Evolutionary conservation across 92 coral and sea anemone genomes (phyloP).

Genomic region (Siderastrea radians): DNA sequence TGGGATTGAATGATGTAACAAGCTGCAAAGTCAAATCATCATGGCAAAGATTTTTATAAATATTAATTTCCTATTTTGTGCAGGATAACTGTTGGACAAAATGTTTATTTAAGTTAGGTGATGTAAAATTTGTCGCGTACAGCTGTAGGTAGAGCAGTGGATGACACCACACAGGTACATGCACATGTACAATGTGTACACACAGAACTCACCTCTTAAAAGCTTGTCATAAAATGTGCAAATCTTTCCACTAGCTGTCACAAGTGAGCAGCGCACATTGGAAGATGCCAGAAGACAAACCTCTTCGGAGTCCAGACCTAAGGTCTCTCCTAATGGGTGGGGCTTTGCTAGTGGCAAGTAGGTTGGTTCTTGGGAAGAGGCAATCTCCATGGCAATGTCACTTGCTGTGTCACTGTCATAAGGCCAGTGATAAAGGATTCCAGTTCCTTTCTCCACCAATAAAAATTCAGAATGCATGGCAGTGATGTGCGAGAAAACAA

Average conservation of each 20-base stretch:
- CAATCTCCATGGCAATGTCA: slow-evolving; percentile 61
- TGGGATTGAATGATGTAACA: no score
- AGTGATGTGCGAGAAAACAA: slow-evolving; percentile 77
- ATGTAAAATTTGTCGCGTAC: no score
- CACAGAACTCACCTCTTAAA: slow-evolving; percentile 73
- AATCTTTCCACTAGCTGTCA: slow-evolving; percentile 87
- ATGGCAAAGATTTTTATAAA: no score
- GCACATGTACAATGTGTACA: neutral
- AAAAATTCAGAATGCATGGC: slow-evolving; percentile 88
- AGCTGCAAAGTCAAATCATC: no score
- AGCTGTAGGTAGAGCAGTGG: no score
- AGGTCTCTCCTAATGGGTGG: slow-evolving; percentile 70
- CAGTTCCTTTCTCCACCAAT: slow-evolving; percentile 82
- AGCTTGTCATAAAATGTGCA: slow-evolving; percentile 92
- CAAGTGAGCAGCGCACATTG: slow-evolving; percentile 83
- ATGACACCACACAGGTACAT: neutral
- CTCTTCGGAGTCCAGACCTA: slow-evolving; percentile 68
- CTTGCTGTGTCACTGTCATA: slow-evolving; percentile 44
- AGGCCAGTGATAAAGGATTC: slow-evolving; percentile 89
- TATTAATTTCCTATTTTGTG: no score
- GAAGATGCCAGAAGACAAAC: slow-evolving; percentile 74
- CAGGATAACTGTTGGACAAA: no score
- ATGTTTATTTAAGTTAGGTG: no score
- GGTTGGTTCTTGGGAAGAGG: slow-evolving; percentile 27
- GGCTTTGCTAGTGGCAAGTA: slow-evolving; percentile 78